A percentile compares a stretch with the other conserved stretches of the same genome.
These are phyloP conservation scores for Dryococelus australis DNA, from an alignment of 2,888 invertebrate species.

Conservation along the genomic window DNA sequence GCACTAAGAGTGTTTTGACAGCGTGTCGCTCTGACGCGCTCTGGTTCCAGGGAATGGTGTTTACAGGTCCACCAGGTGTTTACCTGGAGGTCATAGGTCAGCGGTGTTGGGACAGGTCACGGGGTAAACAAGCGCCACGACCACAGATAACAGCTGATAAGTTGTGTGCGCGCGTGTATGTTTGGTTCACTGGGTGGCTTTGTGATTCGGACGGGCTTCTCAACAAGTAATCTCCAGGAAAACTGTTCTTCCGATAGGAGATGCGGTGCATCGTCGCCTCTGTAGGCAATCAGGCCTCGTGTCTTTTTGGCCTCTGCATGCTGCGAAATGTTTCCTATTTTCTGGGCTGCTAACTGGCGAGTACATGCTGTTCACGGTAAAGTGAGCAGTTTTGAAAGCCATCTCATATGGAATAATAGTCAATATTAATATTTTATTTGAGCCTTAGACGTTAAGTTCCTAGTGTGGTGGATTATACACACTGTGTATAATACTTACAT, in stretches of 20 bases:
- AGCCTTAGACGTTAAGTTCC: no score
- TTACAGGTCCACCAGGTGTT: background rate
- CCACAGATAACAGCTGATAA: constrained; percentile 16
- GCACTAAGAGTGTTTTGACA: background rate
- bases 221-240: background rate
- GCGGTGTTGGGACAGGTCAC: constrained; percentile 27
- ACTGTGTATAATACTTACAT: no score
- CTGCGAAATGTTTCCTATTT: no score
- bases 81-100: background rate
- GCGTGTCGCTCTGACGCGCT: background rate
- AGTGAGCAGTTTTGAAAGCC: no score
- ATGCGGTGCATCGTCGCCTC: no score
- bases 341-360: no score
- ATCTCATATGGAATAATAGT: no score
- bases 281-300: no score
- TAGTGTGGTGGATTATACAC: no score
- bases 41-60: background rate
- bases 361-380: no score
- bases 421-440: no score
- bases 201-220: background rate
- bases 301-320: no score
- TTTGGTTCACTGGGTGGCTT: background rate
- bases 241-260: background rate
- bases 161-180: background rate
- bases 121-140: constrained; percentile 24